Evolutionary conservation across 1,140 invertebrate genomes (phyloP).

Genomic region (Megalonaias nervosa): DNA sequence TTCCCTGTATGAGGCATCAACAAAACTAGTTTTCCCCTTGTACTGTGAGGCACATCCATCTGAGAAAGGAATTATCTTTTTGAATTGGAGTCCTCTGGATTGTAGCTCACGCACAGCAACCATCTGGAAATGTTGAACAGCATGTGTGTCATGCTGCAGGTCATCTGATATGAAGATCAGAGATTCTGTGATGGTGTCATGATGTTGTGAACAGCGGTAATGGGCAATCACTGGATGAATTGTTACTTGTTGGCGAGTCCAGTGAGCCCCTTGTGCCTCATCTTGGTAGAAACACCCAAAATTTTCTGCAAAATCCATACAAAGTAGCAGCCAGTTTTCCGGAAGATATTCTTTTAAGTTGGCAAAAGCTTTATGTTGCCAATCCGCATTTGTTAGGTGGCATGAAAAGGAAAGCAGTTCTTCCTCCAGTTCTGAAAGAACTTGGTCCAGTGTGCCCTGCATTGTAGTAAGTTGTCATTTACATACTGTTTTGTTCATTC

Average conservation of each 20-base stretch:
- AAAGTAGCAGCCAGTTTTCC: constrained; percentile 1
- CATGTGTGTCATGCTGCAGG: constrained; percentile 22
- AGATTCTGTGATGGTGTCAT: constrained; percentile 12
- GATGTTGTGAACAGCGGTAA: background rate
- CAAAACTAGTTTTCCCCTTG: constrained; percentile 37
- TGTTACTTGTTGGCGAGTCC: too few relatives aligned
- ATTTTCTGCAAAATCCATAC: constrained; percentile 34
- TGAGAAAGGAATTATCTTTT: constrained; percentile 33
- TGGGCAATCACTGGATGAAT: too few relatives aligned
- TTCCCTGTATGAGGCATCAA: constrained; percentile 5
- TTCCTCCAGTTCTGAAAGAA: too few relatives aligned
- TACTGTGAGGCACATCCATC: constrained; percentile 41
- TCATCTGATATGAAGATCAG: constrained; percentile 30
- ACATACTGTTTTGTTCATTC: too few relatives aligned
- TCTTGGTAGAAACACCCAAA: constrained; percentile 17
- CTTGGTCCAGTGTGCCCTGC: too few relatives aligned
- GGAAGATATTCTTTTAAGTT: constrained; percentile 2
- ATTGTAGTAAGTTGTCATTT: too few relatives aligned
- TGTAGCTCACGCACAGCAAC: constrained; percentile 5
- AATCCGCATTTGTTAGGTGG: constrained; percentile 24
- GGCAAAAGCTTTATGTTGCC: constrained; percentile 15
- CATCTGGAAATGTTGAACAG: constrained; percentile 25
- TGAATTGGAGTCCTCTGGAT: constrained; percentile 11
- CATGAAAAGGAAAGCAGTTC: too few relatives aligned
- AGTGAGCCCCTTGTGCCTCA: background rate